Base-by-base conservation (phyloP, 2,797 vertebrate genomes). In the Onychomys torridus region DNA sequence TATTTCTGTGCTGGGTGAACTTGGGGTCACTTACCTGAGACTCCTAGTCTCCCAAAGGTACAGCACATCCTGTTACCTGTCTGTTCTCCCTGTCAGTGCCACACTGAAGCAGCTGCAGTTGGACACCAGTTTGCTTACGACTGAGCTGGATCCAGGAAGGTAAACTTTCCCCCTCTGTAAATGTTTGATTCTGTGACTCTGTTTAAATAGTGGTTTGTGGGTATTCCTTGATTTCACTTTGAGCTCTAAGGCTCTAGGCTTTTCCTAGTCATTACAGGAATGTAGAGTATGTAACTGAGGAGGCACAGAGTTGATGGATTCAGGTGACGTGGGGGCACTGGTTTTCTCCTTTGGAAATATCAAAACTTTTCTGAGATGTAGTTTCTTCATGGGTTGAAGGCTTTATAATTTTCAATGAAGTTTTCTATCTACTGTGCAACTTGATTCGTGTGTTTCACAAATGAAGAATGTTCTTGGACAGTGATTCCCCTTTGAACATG, bases 181-280 rank as follows among this genome's bases (percentile, higher is more conserved):
- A 98, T 97, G 96, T 96, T 97, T 95, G 90, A 92, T 93, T 96
- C 89, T 83, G 34, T 96, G 84, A 34, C 49, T 97, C 17, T 93
- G 75, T 97, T 97, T 96, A 97, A 91, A 94, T 40, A 96, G 96
- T 93, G 96, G 95, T 95, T 97, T 97, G 97, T 95, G 94, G 96
- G 75, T 97, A 97, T 97, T 97, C 96, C 96, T 97, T 98, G 96
- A 97, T 95, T 97, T 97, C 91, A 19, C 63, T 77, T 65, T 91
- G 95, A 61, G 16, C 89, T 96, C 93, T 76, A 77, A 91, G 93
- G 78, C 95, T 65, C 77, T 92, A 95, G 81, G 67, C 77, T 81
- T 86, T 69, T 59, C 76, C 82, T 88, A 83, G 86, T 87, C 34
- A n/a, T 71, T 88, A 76, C 46, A 89, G 61, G 49, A 67, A 55